Base-by-base conservation (phyloP, 2,797 vertebrate species). In the Enteromius argenteus region DNA sequence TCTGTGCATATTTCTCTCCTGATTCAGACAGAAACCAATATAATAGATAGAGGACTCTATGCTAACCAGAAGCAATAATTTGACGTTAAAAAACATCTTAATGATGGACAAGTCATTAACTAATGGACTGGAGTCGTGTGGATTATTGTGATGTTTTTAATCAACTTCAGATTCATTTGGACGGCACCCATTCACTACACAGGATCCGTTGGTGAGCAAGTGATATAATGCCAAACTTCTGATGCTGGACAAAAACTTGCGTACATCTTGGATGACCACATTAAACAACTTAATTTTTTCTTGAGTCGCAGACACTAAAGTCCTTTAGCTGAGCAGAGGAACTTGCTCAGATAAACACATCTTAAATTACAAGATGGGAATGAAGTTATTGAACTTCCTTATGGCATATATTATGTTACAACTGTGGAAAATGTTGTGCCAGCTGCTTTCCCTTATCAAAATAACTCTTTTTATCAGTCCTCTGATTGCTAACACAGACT, bases 401-500 rank as follows among this genome's bases (percentile, higher is more conserved):
- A 27, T 17, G 74, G 37, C 8, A 42, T 15, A 64, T 78, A 46
- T 78, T 64, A 21, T 30, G 58, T 64, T 68, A 51, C 64, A 68
- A 23, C 30, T 58, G 9, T 3, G 64, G 23, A 35, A 56, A 81
- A 78, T 72, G 44, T 51, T 39, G 27, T 23, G 53, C 62, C 80
- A 83, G 83, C 80, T 86, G 80, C 71, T 73, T 75, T 67, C 13
- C 7, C 11, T 37, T 30, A 27, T 68, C 30, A 81, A 58, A 79
- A 69, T 73, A 84, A 74, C 58, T 79, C 73, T 58, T 7, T 44
- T 27, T 19, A 76, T 58, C 30, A 9, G 27, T 21, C 60, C 44
- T 79, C 30, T 32, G 51, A 81, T 39, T 44, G 37, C 8, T 56
- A 27, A 66, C 62, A 10, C 62, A 66, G 30, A 17, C 62, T 66